Evolutionary conservation across 2,888 invertebrate species (phyloP).

Genomic region (Camptogramma bilineatum): DNA sequence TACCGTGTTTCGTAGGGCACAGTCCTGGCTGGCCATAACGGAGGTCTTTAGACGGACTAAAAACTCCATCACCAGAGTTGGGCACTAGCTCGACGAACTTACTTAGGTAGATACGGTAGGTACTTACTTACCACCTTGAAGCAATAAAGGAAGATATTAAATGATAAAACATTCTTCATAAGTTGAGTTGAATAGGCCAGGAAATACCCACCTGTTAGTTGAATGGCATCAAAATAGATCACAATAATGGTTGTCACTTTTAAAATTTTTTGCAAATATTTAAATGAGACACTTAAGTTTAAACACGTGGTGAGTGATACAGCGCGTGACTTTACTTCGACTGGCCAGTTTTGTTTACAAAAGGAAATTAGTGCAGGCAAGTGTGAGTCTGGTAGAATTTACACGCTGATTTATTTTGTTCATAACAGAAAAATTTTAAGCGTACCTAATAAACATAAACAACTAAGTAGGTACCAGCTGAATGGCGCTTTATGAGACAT

Average conservation of each 20-base stretch:
- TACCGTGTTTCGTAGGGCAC: too few species aligned
- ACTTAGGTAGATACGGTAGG: too few species aligned
- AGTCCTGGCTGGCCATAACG: too few species aligned
- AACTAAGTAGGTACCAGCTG: too few species aligned
- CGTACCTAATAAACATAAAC: too few species aligned
- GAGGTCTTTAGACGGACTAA: too few species aligned
- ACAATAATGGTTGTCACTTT: background rate
- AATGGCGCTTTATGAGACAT: too few species aligned
- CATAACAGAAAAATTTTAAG: too few species aligned
- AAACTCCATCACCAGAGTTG: too few species aligned
- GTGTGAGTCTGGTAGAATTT: background rate
- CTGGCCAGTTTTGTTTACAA: background rate
- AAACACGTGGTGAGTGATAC: background rate
- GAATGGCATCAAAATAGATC: background rate
- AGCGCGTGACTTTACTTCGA: constrained; percentile 1
- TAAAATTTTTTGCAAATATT: background rate
- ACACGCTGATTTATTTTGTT: background rate
- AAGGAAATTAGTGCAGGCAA: background rate
- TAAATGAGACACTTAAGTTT: background rate
- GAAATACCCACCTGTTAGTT: background rate
- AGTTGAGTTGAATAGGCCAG: background rate
- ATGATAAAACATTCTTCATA: too few species aligned
- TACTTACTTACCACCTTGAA: background rate
- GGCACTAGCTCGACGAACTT: too few species aligned
- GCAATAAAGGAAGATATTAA: too few species aligned